Percentiles rank a stretch among this genome's conserved stretches.
phyloP scores from a whole-genome alignment of 1,140 invertebrate genomes.

The Schmidtea mediterranea region DNA sequence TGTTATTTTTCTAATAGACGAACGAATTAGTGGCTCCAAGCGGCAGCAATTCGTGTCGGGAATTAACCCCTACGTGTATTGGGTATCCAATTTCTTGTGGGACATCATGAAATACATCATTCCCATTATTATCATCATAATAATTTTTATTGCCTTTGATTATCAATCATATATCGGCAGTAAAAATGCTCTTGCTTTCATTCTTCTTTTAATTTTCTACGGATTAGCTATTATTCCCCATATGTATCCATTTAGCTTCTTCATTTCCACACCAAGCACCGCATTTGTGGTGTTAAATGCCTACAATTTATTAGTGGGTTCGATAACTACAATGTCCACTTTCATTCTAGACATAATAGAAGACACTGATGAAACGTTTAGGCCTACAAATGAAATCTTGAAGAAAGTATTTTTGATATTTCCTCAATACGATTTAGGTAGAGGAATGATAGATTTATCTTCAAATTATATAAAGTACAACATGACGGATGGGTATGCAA shows the following conservation, averaged over 20 bases:
- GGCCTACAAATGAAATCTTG: constrained; percentile 21
- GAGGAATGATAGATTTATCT: constrained; percentile 35
- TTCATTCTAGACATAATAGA: constrained; percentile 36
- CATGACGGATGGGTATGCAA: no score
- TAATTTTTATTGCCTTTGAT: constrained; percentile 34
- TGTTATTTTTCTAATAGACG: constrained; percentile 42
- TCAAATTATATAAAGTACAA: constrained; percentile 11
- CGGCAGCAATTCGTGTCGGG: constrained; percentile 48
- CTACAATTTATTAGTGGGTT: constrained; percentile 40
- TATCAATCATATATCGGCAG: constrained; percentile 32
- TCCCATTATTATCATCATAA: constrained; percentile 27
- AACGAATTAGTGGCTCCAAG: constrained; percentile 34
- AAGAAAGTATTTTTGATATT: constrained; percentile 41
- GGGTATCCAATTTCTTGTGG: constrained; percentile 32
- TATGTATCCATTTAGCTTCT: constrained; percentile 37
- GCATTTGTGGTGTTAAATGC: constrained; percentile 41
- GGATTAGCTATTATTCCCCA: constrained; percentile 35
- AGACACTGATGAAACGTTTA: constrained; percentile 15
- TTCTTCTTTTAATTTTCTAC: constrained; percentile 32
- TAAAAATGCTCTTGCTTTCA: constrained; percentile 29
- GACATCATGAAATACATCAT: constrained; percentile 36
- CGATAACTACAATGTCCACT: constrained; percentile 37
- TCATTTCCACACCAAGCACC: constrained; percentile 37
- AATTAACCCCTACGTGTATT: constrained; percentile 30
- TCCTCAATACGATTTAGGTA: constrained; percentile 42